Evolutionary conservation across 2,888 invertebrate species (phyloP), one percentile per base, ranked within the genome.

Genomic region (Stegophylla sp.): DNA sequence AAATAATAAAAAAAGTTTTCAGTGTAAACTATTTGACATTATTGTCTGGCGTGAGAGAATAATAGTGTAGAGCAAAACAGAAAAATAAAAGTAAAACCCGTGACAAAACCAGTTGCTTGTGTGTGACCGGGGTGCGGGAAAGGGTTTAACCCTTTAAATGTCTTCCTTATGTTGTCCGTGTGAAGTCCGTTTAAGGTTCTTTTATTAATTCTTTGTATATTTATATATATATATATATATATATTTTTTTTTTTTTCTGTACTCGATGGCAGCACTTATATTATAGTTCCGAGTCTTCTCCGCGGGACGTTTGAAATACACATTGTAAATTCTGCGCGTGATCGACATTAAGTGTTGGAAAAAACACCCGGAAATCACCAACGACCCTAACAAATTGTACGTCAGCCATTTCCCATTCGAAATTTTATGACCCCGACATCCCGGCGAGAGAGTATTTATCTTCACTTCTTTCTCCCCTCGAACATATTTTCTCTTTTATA

Each of bases 101-200:
- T 48, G 20, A 75, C 63, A 75, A 64, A 75, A 75, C 73, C 45
- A 43, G 56, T 71, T 41, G 23, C 43, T 23, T 15, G 59, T 34
- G n/a, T 5, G n/a, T 1, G 41, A 51, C n/a, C n/a, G 34, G 28
- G 5, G 28, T n/a, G n/a, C n/a, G n/a, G 2, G 48, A 12, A 5
- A 17, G 17, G 20, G 28, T 12, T 72, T 15, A 59, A 66, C 75
- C 75, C 75, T 76, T 51, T 41, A 76, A 76, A 76, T 66, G 66
- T 66, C 75, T 76, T 76, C 75, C 75, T 63, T 23, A 51, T 64
- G 64, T 51, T 17, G 28, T 61, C 20, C 48, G 75, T 75, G 75
- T 63, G 63, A 61, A 63, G 74, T 56, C 63, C 63, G 74, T 48
- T 64, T 76, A 66, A 76, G 75, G 43, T 76, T 73, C 53, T 63